Base-by-base conservation (phyloP, 1,140 invertebrate genomes). In the Agrypnia vestita region DNA sequence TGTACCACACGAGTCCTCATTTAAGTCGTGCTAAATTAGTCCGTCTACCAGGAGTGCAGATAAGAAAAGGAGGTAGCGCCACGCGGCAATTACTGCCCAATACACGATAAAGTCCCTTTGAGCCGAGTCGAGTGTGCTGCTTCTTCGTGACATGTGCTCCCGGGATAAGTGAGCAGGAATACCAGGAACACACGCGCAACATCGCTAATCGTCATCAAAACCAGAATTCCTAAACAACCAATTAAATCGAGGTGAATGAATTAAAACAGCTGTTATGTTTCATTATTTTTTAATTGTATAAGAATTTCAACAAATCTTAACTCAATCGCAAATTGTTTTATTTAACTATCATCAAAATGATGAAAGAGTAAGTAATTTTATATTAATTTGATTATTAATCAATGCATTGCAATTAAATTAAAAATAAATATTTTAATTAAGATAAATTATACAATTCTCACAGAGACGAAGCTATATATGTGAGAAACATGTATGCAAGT, bases 11-110 rank as follows among this genome's bases (percentile, higher is more conserved):
- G 17, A 77, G 47, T 46, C 13, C 46, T 46, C 43, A 76, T 76
- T 80, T 76, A 71, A 76, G 79, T 80, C 79, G 79, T 80, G 79
- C 74, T 80, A 80, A 80, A 80, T 80, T 80, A 80, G 79, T 55
- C 35, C 51, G 69, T 73, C 69, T 73, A 35, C 79, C 79, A 76
- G 79, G 73, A 80, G 72, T 44, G 79, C 79, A 76, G 73, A 80
- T 80, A 71, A 56, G 72, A 49, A 17, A 15, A 49, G 21, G 44
- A 47, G 44, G 69, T 15, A 73, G 69, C 69, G 69, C 47, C 69
- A 73, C 6, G 47, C 69, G 25, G 51, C 51, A 73, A 55, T 55
- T 55, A 73, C 47, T 13, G 69, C 21, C 61, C 64, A 49, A 44
- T 73, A 55, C 69, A 72, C 69, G 69, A 73, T 73, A 53, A 69